Evolutionary conservation across 2,888 invertebrate genomes (phyloP).

Genomic region (Melanotus villosus): DNA sequence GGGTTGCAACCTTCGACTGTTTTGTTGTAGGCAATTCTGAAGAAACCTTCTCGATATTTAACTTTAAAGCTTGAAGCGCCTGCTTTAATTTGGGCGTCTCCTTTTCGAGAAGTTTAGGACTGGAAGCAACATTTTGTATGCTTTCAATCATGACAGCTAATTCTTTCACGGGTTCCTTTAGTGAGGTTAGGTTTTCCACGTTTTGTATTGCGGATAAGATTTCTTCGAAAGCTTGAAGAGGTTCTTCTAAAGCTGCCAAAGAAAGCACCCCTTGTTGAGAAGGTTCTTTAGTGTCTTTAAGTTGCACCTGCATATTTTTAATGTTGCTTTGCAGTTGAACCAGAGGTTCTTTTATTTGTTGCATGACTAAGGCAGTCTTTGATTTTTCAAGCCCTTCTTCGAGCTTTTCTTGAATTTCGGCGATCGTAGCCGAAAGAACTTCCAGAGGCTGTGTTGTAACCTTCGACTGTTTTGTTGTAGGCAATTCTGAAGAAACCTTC

Average conservation of each 20-base stretch:
- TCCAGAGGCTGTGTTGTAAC: slow-evolving; percentile 51
- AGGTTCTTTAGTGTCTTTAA: background rate
- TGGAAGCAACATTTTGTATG: background rate
- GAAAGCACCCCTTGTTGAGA: background rate
- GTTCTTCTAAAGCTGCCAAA: background rate
- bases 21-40: background rate
- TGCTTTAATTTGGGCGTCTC: slow-evolving; percentile 23
- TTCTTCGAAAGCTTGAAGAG: background rate
- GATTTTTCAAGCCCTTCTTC: background rate
- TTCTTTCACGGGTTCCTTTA: background rate
- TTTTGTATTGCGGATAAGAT: no score
- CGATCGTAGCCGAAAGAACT: slow-evolving; percentile 13
- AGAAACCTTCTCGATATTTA: background rate
- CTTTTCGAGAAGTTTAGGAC: background rate
- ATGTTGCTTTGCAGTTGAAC: background rate
- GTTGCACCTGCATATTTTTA: background rate
- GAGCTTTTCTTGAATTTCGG: background rate
- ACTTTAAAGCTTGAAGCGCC: slow-evolving; percentile 12
- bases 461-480: slow-evolving; percentile 31
- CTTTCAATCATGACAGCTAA: background rate
- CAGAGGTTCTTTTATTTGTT: background rate
- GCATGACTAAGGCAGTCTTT: background rate
- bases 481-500: slow-evolving; percentile 1
- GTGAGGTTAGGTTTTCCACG: no score
- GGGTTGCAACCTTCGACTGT: background rate